Evolutionary conservation across 2,888 invertebrate genomes (phyloP).

Genomic region (Penaeus monodon): DNA sequence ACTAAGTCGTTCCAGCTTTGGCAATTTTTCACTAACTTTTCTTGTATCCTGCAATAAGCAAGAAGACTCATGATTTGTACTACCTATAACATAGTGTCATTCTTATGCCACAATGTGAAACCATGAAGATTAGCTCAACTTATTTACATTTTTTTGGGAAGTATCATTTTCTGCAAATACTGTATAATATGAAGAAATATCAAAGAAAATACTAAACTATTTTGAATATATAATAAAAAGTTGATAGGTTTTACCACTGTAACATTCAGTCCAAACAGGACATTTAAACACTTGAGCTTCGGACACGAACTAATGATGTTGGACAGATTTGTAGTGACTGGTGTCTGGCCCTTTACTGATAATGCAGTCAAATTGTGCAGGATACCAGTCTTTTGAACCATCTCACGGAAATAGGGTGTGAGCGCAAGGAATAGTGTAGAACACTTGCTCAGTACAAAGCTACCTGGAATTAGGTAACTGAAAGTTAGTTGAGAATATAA

Average conservation of each 20-base stretch:
- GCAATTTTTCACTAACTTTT: slow-evolving; percentile 22
- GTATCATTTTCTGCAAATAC: no score
- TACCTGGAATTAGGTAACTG: no score
- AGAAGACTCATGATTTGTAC: background rate
- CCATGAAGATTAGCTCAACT: no score
- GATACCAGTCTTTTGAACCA: slow-evolving; percentile 11
- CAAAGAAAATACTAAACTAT: background rate
- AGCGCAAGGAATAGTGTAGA: slow-evolving; percentile 6
- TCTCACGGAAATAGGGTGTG: background rate
- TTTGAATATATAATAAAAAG: background rate
- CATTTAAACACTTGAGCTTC: slow-evolving; percentile 43
- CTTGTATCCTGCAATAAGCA: slow-evolving; percentile 25
- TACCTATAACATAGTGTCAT: no score
- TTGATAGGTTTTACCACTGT: slow-evolving; percentile 19
- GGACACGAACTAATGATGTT: slow-evolving; percentile 33
- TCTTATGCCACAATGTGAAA: no score
- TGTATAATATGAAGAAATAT: no score
- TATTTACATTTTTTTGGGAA: no score
- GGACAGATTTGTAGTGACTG: slow-evolving; percentile 12
- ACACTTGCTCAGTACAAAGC: background rate
- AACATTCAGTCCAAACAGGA: slow-evolving; percentile 34
- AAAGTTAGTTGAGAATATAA: background rate
- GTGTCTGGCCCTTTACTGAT: slow-evolving; percentile 16
- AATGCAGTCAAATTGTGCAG: slow-evolving; percentile 17
- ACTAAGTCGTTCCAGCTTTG: slow-evolving; percentile 32